Base-by-base conservation (phyloP, 2,888 invertebrate species). In the Icerya purchasi region DNA sequence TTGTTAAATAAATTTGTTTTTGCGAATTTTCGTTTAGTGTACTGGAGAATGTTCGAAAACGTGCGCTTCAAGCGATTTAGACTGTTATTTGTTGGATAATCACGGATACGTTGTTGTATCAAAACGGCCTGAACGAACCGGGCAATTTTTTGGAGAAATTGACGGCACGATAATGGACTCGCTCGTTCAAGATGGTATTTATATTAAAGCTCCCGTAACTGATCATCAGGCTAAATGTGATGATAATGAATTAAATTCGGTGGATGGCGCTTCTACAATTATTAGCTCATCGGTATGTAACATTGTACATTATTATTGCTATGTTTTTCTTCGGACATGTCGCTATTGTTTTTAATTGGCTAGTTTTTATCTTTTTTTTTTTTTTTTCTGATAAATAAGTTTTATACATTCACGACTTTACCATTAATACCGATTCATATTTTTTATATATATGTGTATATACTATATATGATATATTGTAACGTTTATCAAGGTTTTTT, bases 81-180 rank as follows among this genome's bases (percentile, higher is more conserved):
- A 92, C 69, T 94, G 94, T 71, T 94, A 91, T 70, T 83, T 94
- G 24, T 74, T 94, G 61, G 94, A 94, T 70, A 90, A 93, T 73
- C 92, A 90, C 70, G 94, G 93, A 14, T 94, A 91, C 71, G 85
- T 94, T 57, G 84, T 94, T 58, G 81, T 91, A 50, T 91, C 91
- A 0, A 90, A 92, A 72, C 84, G 85, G 65, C 77, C 79, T 36
- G 81, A 86, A 52, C 87, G 92, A 67, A 89, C 89, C 1, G 93
- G 93, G 1, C 80, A 84, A 68, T 94, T 94, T 73, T 93, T 93
- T 68, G 94, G 93, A 0, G 89, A 91, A 72, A 85, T 92, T 52
- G 92, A 93, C 70, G 90, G 90, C 21, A 90, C 90, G 18, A 89
- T 92, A 62, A 90, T 92, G 89, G 89, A 91, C 72, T 88, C 89